Evolutionary conservation across 2,888 invertebrate genomes (phyloP).

Genomic region (Cryptus armator): DNA sequence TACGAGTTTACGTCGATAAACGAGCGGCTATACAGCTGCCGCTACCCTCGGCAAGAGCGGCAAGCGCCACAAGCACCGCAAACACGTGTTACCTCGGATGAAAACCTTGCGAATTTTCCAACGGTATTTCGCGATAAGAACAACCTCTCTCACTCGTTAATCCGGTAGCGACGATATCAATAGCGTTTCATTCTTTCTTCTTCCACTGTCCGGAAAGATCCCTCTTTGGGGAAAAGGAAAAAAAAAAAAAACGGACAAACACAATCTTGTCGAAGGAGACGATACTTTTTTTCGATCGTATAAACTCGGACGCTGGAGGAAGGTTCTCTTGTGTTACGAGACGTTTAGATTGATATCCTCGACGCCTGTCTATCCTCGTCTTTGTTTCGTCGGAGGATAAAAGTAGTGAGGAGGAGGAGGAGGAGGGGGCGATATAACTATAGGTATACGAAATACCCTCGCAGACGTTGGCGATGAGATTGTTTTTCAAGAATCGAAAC

Average conservation of each 20-base stretch:
- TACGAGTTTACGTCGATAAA: conserved; percentile 65
- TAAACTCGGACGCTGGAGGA: background rate
- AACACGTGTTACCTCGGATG: conserved; percentile 28
- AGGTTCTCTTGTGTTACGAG: conserved; percentile 20
- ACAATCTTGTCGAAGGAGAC: background rate
- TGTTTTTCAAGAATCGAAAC: conserved; percentile 32
- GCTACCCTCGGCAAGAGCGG: conserved; percentile 56
- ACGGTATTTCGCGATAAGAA: conserved; percentile 32
- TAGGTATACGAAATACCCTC: background rate
- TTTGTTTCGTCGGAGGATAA: conserved; percentile 18
- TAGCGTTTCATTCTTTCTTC: conserved; percentile 33
- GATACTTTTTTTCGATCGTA: background rate
- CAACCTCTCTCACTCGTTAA: background rate
- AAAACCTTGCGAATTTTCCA: conserved; percentile 33
- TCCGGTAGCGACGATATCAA: conserved; percentile 17
- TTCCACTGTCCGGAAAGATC: background rate
- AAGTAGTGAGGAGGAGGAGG: too few species aligned
- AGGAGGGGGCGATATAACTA: background rate
- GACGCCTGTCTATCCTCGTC: conserved; percentile 8
- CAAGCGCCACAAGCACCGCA: conserved; percentile 31
- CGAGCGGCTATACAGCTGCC: conserved; percentile 45
- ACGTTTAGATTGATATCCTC: conserved; percentile 16
- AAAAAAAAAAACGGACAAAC: background rate
- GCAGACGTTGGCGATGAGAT: conserved; percentile 16
- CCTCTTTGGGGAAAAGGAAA: background rate